A percentile compares a stretch with the other conserved stretches of the same genome.
Evolutionary conservation across 2,888 invertebrate genomes (phyloP).

Genomic region (Agelastica alni): DNA sequence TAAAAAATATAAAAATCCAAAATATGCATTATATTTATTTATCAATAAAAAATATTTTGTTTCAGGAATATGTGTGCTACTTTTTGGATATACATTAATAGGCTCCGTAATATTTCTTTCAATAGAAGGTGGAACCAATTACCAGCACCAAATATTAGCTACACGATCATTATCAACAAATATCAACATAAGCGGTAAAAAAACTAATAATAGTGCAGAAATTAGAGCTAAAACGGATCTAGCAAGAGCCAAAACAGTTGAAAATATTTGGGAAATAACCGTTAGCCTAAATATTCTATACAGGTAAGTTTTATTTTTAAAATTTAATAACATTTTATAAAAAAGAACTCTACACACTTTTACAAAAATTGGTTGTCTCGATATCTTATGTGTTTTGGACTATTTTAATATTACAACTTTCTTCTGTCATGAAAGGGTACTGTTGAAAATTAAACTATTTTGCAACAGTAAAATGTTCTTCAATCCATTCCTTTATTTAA

Average conservation of each 20-base stretch:
- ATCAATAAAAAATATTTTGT: too few relatives aligned
- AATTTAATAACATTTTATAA: too few relatives aligned
- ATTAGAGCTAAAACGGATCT: constrained; percentile 59
- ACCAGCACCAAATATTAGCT: constrained; percentile 63
- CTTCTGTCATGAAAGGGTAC: too few relatives aligned
- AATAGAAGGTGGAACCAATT: constrained; percentile 73
- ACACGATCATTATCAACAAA: constrained; percentile 56
- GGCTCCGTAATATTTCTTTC: constrained; percentile 82
- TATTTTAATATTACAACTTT: too few relatives aligned
- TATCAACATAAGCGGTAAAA: constrained; percentile 45
- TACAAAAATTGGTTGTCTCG: too few relatives aligned
- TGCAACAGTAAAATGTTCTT: too few relatives aligned
- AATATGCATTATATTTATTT: too few relatives aligned
- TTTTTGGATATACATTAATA: constrained; percentile 78
- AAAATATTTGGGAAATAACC: constrained; percentile 91
- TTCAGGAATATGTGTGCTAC: constrained; percentile 72
- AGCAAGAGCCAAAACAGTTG: constrained; percentile 72
- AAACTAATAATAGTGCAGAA: constrained; percentile 46
- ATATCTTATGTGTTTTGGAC: too few relatives aligned
- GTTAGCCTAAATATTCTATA: constrained; percentile 85
- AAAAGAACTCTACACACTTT: too few relatives aligned
- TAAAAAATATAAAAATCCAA: too few relatives aligned
- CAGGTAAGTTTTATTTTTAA: constrained; percentile 58
- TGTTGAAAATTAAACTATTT: too few relatives aligned
- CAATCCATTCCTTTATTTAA: too few relatives aligned